Percentiles rank a stretch among this genome's conserved stretches.
These are phyloP conservation scores for Carassius gibelio DNA, from an alignment of 2,113 vertebrate genomes.

Conservation along the genomic window DNA sequence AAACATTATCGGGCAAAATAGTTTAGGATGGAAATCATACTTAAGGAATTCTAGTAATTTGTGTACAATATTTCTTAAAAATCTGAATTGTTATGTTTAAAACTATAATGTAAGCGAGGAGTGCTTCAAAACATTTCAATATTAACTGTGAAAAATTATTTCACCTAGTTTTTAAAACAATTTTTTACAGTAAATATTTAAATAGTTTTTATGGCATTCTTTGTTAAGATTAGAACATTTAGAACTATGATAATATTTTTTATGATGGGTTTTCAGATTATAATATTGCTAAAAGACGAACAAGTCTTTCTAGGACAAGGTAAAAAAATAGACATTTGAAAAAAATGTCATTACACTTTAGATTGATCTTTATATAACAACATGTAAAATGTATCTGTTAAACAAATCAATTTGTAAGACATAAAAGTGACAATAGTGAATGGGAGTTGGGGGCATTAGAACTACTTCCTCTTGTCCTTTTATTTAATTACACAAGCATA, in stretches of 20 bases:
- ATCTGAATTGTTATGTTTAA: no score
- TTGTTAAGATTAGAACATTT: not conserved
- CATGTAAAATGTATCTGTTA: no score
- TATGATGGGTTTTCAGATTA: not conserved
- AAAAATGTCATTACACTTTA: not conserved
- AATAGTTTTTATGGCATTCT: not conserved
- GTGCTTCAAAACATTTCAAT: no score
- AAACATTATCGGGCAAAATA: not conserved
- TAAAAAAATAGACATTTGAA: not conserved
- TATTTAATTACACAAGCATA: not conserved
- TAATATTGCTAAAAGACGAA: not conserved
- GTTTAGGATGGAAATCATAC: no score
- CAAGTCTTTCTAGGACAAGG: not conserved
- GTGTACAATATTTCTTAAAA: not conserved
- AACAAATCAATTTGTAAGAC: not conserved
- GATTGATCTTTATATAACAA: not conserved
- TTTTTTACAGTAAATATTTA: not conserved
- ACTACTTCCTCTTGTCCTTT: not conserved
- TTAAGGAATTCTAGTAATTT: not conserved
- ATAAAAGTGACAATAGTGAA: not conserved
- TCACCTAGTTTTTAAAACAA: not conserved
- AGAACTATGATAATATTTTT: not conserved
- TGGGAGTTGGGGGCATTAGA: not conserved
- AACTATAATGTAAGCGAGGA: no score
- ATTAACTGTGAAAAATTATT: not conserved